phyloP scores from a whole-genome alignment of 2,888 invertebrate genomes.

The Lycia hirtaria region DNA sequence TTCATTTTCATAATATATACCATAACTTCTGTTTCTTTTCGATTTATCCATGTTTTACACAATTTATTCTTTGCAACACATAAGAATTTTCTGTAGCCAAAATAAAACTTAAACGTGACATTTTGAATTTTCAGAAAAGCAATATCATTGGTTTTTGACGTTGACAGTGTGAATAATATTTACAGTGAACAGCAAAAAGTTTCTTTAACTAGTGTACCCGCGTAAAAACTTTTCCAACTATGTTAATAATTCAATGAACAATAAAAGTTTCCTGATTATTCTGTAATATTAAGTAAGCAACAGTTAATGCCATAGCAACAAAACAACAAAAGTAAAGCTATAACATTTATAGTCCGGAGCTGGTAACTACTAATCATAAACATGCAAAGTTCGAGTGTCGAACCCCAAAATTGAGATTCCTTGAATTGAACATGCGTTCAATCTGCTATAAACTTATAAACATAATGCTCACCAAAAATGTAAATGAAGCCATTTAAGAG shows the following conservation, averaged over 20 bases:
- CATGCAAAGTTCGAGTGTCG: slow-evolving; percentile 16
- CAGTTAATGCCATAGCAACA: slow-evolving; percentile 2
- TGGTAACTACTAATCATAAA: slow-evolving; percentile 12
- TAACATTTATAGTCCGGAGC: not conserved
- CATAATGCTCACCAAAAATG: slow-evolving; percentile 53
- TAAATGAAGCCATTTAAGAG: slow-evolving; percentile 58
- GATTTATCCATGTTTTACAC: slow-evolving; percentile 31
- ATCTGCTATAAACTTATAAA: slow-evolving; percentile 54
- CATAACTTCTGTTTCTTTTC: slow-evolving; percentile 9
- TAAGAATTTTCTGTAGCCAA: slow-evolving; percentile 23
- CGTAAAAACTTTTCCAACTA: not conserved
- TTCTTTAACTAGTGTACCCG: not conserved
- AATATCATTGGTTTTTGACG: not conserved
- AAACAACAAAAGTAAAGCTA: slow-evolving; percentile 10
- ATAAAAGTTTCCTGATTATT: not conserved
- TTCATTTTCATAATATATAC: not conserved
- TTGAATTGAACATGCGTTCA: slow-evolving; percentile 35
- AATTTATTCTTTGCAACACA: slow-evolving; percentile 10
- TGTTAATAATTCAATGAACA: not conserved
- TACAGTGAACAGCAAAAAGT: not conserved
- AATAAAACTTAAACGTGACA: slow-evolving; percentile 31
- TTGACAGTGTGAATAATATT: not conserved
- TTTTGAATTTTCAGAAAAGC: slow-evolving; percentile 13
- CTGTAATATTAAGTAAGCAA: slow-evolving; percentile 1
- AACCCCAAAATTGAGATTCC: slow-evolving; percentile 18